Evolutionary conservation across 2,113 vertebrate species (phyloP), one percentile per base, ranked within the genome.

Genomic region (Poecile atricapillus): DNA sequence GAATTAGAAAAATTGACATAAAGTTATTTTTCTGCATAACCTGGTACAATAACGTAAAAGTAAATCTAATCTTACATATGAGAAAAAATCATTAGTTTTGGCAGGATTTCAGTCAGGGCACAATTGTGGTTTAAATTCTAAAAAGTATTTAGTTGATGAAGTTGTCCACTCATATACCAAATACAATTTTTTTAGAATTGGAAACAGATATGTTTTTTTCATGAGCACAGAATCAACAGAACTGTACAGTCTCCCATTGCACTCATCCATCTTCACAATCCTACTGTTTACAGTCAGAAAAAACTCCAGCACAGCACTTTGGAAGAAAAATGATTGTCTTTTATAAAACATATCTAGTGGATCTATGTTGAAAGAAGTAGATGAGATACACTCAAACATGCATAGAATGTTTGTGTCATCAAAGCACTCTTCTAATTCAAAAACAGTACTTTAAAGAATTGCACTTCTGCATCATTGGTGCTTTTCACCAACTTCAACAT

Each of bases 231-330:
- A 87, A 82, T 63, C 16, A 65, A 69, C 60, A 80, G 16, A 93
- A 62, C 65, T 46, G 43, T 87, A 24, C n/a, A 90, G 63, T 81
- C 20, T 71, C 39, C 80, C 27, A 67, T 39, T 90, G 43, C 53
- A 78, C 3, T 95, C 58, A 95, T 96, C 35, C 8, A 52, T 94
- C 73, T 91, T 94, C 69, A 89, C 37, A 8, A 43, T 90, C 91
- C 92, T 94, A 88, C 39, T 35, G 15, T 77, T 82, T 79, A 46
- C 9, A 50, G 37, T 67, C 28, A 82, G 89, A 28, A 91, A 91
- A 55, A 82, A 73, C 1, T 12, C 41, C 15, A 90, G 28, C 33
- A 47, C 7, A 70, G n/a, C 52, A 70, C 37, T 96, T 91, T 67
- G 43, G 33, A 87, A 93, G 79, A 94, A 93, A 71, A 94, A 75